Base-by-base conservation (phyloP, 2,797 vertebrate species). In the Sardinella longiceps region DNA sequence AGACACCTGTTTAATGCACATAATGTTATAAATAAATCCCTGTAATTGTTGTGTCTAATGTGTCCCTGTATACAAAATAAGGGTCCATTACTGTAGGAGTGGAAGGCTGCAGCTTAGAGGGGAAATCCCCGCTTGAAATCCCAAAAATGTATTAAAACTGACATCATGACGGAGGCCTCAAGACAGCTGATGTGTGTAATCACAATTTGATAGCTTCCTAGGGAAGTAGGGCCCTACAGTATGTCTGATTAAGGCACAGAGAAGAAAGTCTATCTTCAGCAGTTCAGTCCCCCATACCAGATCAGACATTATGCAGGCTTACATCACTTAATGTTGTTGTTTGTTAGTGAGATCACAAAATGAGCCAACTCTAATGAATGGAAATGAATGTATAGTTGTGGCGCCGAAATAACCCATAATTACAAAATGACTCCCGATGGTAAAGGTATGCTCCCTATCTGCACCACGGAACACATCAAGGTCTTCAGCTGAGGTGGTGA, bases 361-460 rank as follows among this genome's bases (percentile, higher is more conserved):
- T 18, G 5, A 48, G 82, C 91, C 92, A 91, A 89, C 90, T 87
- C 85, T 95, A 94, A 95, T 94, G 93, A 95, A 96, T 95, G 93
- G 92, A 94, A 96, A 95, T 95, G 84, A 92, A 94, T 95, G 93
- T 92, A 92, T 92, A 91, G 93, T 92, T 94, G 91, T 80, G 89
- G 92, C 92, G 91, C 93, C 91, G 94, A 95, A 95, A 96, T 94
- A 93, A 91, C 92, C 91, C 91, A 92, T 95, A 95, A 96, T 95
- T 95, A 94, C 93, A 90, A 90, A 89, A 93, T 93, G 94, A 94
- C 91, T 92, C 91, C 90, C 90, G 93, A 95, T 86, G 87, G 93
- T 88, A 88, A 91, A 94, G 93, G 94, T 94, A 93, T 94, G 90
- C 89, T 90, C 89, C 18, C 33, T 83, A 81, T 92, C 91, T 90